Evolutionary conservation across 2,113 vertebrate species (phyloP), one percentile per base, ranked within the genome.

Genomic region (Urocolius indicus): DNA sequence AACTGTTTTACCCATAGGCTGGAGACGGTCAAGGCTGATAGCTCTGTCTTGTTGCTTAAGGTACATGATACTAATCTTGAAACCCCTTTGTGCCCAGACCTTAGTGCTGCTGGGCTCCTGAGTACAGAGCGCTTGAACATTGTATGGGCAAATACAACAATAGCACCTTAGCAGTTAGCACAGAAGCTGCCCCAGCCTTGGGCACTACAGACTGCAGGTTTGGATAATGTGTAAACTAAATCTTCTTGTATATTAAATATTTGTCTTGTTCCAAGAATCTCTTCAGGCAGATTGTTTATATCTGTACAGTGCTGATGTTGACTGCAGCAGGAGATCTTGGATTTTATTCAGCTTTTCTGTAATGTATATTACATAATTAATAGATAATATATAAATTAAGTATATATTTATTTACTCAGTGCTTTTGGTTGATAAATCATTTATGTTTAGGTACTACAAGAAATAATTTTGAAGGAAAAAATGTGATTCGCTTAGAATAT

Each of bases 401-500:
- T 46, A 30, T 16, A 2, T 52, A 41, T 69, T 52, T 34, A n/a
- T 87, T 90, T 85, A 34, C 18, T 62, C 16, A 10, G 4, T 77
- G 13, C 16, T 93, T 74, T 94, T 75, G 14, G 4, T 61, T 75
- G 59, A 84, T 69, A 29, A 51, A 65, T 69, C 2, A 57, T 90
- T 87, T 89, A 32, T 95, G 36, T 96, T 96, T 89, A 99, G 99
- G 99, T 51, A 99, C 98, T 32, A 99, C 99, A 30, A 98, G 99
- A 96, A 99, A 99, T 95, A 95, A 97, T 94, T 98, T 98, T 75
- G 98, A 98, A 58, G 98, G 98, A 29, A 98, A 98, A 95, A 99
- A 98, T 89, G 99, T 99, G 69, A 63, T 98, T 68, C 98, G 94
- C 78, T 97, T 99, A 82, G 98, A 99, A 94, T 99, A 99, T 76